Base-by-base conservation (phyloP, 2,797 vertebrate species). In the Bryconaethiops microstoma region DNA sequence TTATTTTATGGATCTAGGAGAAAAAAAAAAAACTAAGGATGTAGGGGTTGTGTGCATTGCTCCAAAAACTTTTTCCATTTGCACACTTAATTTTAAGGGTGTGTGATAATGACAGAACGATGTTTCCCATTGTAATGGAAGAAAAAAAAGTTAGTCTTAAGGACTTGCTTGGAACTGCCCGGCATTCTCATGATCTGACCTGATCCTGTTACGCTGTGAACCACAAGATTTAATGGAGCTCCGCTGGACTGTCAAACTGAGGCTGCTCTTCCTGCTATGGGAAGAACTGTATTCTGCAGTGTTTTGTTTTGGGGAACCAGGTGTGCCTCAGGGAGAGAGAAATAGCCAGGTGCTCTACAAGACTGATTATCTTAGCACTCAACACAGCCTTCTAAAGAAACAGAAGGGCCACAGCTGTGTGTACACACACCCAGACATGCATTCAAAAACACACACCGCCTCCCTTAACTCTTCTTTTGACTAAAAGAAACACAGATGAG, bases 251-350 rank as follows among this genome's bases (percentile, higher is more conserved):
- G 69, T 89, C 86, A 88, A 80, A 87, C 81, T 59, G n/a, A 65
- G 82, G 23, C 0, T 0, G 39, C 77, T 74, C 87, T 90, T 90
- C 87, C 86, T 82, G 84, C 77, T 60, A 79, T 42, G 76, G 79
- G 60, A 87, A 86, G 88, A 92, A 92, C 87, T 82, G 85, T 87
- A 89, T 88, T 88, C 83, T 39, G 64, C 0, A 7, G 76, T 63
- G 63, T 83, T 85, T 83, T 59, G 54, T 16, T n/a, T 80, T 67
- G 64, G 63, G 35, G 86, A 84, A 88, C 88, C 91, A 91, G 92
- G 89, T 92, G 91, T 70, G 77, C 23, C 65, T 84, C 62, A 84
- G 80, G 76, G n/a, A 80, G 29, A 55, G 52, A 81, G 48, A 76
- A 74, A 39, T 35, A 16, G 80, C 87, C 88, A 88, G 88, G 84